Evolutionary conservation across 23 tunicate species (phyloP).

Genomic region (Halocynthia roretzi): DNA sequence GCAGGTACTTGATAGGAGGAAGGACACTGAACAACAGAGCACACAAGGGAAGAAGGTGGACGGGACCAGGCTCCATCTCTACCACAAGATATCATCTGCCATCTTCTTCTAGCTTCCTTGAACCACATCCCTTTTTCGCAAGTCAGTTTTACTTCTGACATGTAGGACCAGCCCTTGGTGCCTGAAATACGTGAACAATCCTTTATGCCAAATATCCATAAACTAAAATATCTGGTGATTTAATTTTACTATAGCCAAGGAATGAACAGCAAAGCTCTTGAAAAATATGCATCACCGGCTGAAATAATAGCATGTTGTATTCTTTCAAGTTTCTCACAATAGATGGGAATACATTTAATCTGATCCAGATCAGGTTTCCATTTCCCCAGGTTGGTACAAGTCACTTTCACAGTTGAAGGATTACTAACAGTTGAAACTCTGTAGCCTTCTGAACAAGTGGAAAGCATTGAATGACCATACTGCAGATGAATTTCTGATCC

Average conservation of each 20-base stretch:
- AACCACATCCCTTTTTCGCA: conserved; percentile 66
- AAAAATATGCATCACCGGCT: background rate
- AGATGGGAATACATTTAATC: conserved; percentile 31
- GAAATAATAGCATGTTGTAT: background rate
- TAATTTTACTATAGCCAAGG: background rate
- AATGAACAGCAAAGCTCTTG: background rate
- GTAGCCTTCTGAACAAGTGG: conserved; percentile 28
- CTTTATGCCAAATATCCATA: background rate
- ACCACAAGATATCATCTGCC: conserved; percentile 37
- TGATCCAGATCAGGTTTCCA: conserved; percentile 30
- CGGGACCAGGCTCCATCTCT: conserved; percentile 47
- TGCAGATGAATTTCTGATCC: background rate
- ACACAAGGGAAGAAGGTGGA: conserved; percentile 20
- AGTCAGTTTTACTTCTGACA: conserved; percentile 35
- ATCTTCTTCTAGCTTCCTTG: conserved; percentile 9
- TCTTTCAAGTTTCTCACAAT: conserved; percentile 23
- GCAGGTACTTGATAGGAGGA: too few species aligned
- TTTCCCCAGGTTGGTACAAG: conserved; percentile 10
- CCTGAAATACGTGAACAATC: conserved; percentile 8
- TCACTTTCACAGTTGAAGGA: background rate
- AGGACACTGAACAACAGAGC: conserved; percentile 33
- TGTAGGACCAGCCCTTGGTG: conserved; percentile 28
- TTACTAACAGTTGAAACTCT: background rate
- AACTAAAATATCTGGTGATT: conserved; percentile 3
- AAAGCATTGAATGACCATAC: conserved; percentile 5